A percentile compares a stretch with the other conserved stretches of the same genome.
Evolutionary conservation across 1,140 invertebrate species (phyloP).

Genomic region (Rhynchophorus ferrugineus): DNA sequence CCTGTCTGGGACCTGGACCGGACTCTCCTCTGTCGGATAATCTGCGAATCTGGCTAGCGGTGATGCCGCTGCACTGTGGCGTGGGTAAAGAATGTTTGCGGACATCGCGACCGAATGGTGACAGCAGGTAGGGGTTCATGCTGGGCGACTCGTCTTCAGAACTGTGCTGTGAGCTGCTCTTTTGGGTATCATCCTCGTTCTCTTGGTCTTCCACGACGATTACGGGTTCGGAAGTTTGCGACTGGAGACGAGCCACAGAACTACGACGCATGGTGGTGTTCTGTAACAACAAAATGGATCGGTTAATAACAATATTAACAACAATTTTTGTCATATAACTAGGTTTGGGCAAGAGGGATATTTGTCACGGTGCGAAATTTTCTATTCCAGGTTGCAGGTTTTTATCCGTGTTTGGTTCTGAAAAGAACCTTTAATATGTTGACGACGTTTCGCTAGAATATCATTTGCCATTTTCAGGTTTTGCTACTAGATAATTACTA

Average conservation of each 20-base stretch:
- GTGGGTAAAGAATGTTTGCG: constrained; percentile 75
- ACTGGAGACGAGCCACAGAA: constrained; percentile 43
- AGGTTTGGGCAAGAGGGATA: too few species aligned
- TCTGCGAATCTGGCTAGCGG: constrained; percentile 72
- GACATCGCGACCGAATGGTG: constrained; percentile 60
- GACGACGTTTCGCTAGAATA: too few species aligned
- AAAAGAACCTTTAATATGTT: too few species aligned
- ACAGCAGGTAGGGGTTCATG: constrained; percentile 69
- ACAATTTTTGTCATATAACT: too few species aligned
- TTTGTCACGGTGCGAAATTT: too few species aligned
- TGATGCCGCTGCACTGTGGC: constrained; percentile 73
- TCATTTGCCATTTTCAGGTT: too few species aligned
- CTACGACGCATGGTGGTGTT: constrained; percentile 39
- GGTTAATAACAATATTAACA: too few species aligned
- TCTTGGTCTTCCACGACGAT: constrained; percentile 75
- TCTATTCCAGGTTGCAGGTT: too few species aligned
- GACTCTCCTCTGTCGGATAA: constrained; percentile 70
- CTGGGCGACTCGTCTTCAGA: constrained; percentile 64
- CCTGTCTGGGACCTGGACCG: constrained; percentile 60
- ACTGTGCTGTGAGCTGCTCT: constrained; percentile 49
- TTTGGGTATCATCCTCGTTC: constrained; percentile 44
- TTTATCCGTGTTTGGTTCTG: too few species aligned
- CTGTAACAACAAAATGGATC: constrained; percentile 9
- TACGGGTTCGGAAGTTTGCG: constrained; percentile 55
- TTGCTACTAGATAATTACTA: too few species aligned